A percentile compares a stretch with the other conserved stretches of the same genome.
These are phyloP conservation scores for Lycaena phlaeas DNA, from an alignment of 2,888 invertebrate species.

Conservation along the genomic window DNA sequence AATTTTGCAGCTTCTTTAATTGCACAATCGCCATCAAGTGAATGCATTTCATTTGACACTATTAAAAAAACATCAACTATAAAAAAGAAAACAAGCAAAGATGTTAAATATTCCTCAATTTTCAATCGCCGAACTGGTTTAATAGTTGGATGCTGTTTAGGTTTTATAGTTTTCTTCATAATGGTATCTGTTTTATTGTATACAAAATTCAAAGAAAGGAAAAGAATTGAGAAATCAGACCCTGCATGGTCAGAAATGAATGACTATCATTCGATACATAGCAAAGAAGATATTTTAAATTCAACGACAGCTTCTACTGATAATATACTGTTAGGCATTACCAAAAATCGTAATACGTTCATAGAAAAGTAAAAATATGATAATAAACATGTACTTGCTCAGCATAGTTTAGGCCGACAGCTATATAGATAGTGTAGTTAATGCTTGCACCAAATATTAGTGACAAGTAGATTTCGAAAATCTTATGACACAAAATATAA, in stretches of 20 bases:
- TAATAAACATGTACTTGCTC: conserved; percentile 1
- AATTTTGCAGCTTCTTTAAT: conserved; percentile 48
- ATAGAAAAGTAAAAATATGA: conserved; percentile 41
- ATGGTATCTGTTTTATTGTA: conserved; percentile 60
- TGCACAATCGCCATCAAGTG: conserved; percentile 54
- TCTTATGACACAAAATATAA: neutral
- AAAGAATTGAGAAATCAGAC: conserved; percentile 60
- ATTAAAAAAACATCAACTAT: conserved; percentile 37
- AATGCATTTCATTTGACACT: conserved; percentile 60
- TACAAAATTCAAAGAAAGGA: conserved; percentile 63
- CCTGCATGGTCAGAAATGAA: conserved; percentile 65
- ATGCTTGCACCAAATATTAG: conserved; percentile 1
- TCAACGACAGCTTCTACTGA: conserved; percentile 62
- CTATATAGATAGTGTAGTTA: conserved; percentile 8
- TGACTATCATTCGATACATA: conserved; percentile 61
- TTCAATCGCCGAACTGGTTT: conserved; percentile 58
- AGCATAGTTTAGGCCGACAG: conserved; percentile 1
- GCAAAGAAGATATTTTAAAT: conserved; percentile 59
- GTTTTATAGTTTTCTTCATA: conserved; percentile 58
- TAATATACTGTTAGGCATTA: conserved; percentile 63
- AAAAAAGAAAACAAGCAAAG: conserved; percentile 40
- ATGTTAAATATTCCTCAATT: conserved; percentile 42
- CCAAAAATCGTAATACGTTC: conserved; percentile 48
- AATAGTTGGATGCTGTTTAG: conserved; percentile 61
- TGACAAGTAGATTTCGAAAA: neutral